A percentile compares a stretch with the other conserved stretches of the same genome.
These are phyloP conservation scores for Pollenia griseotomentosa DNA, from an alignment of 2,888 invertebrate species.

Conservation along the genomic window DNA sequence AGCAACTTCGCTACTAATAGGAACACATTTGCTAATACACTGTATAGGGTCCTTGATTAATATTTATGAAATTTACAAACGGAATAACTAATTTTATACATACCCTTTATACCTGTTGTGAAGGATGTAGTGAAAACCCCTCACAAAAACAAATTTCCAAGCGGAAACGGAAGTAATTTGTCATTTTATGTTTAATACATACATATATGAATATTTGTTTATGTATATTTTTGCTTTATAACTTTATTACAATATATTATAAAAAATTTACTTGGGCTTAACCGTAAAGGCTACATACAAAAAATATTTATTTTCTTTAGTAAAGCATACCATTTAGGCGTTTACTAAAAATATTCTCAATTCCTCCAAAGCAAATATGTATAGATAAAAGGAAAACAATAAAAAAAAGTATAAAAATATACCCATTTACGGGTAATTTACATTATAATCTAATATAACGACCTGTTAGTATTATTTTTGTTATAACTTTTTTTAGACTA, in stretches of 20 bases:
- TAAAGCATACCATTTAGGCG: conserved; percentile 43
- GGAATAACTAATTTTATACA: too few relatives aligned
- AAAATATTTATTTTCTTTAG: neutral
- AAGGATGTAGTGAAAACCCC: neutral
- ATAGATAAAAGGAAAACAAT: neutral
- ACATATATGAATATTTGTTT: neutral
- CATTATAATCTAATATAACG: conserved; percentile 63
- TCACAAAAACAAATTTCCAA: conserved; percentile 10
- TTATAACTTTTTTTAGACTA: conserved; percentile 9
- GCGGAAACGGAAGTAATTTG: conserved; percentile 65
- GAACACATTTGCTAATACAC: too few relatives aligned
- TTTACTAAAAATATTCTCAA: conserved; percentile 41
- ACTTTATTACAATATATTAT: conserved; percentile 6
- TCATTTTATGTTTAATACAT: conserved; percentile 30
- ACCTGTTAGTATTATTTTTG: conserved; percentile 38
- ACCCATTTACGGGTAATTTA: conserved; percentile 63
- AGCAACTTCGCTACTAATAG: too few relatives aligned
- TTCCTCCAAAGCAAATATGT: neutral
- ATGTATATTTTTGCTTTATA: neutral
- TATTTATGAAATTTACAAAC: too few relatives aligned
- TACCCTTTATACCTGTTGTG: too few relatives aligned
- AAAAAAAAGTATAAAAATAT: conserved; percentile 4
- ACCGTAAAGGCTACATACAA: neutral
- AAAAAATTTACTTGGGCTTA: conserved; percentile 27
- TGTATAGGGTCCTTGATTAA: too few relatives aligned